phyloP scores from a whole-genome alignment of 2,888 invertebrate genomes.

The Tenodera sinensis region DNA sequence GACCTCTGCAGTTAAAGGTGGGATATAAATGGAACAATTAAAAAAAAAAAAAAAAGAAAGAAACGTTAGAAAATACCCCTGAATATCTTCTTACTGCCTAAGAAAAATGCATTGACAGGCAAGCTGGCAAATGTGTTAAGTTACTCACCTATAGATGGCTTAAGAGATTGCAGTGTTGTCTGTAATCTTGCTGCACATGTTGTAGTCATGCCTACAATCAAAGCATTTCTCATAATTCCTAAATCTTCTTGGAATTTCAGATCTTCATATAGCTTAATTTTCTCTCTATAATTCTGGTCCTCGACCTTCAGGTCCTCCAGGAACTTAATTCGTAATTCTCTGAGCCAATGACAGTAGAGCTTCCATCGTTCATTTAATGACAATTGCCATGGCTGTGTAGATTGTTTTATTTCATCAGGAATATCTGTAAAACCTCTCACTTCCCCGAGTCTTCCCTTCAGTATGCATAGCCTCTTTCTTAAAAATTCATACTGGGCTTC shows the following conservation, averaged over 20 bases:
- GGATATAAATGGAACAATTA: too few relatives aligned
- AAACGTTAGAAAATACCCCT: too few relatives aligned
- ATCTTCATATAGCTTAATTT: constrained; percentile 48
- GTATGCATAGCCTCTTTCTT: neutral
- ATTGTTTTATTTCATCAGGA: neutral
- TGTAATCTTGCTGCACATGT: constrained; percentile 69
- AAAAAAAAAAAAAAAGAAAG: too few relatives aligned
- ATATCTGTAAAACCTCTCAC: neutral
- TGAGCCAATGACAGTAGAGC: neutral
- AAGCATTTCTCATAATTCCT: constrained; percentile 50
- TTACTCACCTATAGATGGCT: constrained; percentile 58
- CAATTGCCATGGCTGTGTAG: neutral
- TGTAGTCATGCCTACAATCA: constrained; percentile 73
- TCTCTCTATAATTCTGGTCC: neutral
- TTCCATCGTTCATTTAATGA: constrained; percentile 1
- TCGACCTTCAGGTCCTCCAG: neutral
- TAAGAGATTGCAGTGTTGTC: constrained; percentile 56
- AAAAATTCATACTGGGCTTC: neutral
- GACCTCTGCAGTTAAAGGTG: too few relatives aligned
- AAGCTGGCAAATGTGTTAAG: too few relatives aligned
- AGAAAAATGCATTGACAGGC: too few relatives aligned
- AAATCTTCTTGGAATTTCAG: constrained; percentile 55
- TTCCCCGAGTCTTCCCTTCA: neutral
- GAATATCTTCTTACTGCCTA: too few relatives aligned
- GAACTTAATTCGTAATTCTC: neutral